Evolutionary conservation across 2,888 invertebrate genomes (phyloP).

Genomic region (Dryobota labecula): DNA sequence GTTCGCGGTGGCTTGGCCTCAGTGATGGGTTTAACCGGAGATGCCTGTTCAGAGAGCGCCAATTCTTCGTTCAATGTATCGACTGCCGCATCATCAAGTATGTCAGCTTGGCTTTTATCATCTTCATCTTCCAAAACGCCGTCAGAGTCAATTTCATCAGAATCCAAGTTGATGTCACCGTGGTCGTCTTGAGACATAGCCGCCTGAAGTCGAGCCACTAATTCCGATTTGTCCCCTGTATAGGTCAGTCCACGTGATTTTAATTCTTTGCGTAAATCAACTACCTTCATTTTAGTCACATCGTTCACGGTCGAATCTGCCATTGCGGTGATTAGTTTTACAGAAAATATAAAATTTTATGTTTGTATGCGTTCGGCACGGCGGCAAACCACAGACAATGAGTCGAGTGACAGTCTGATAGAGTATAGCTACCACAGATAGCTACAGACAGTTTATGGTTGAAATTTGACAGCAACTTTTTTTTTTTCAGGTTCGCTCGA

Average conservation of each 20-base stretch:
- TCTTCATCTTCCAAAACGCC: slow-evolving; percentile 90
- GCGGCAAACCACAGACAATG: slow-evolving; percentile 30
- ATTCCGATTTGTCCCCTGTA: slow-evolving; percentile 95
- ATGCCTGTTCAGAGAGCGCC: slow-evolving; percentile 77
- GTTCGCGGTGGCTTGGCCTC: slow-evolving; percentile 78
- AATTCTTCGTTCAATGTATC: slow-evolving; percentile 85
- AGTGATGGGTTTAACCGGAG: slow-evolving; percentile 68
- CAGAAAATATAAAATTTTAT: slow-evolving; percentile 24
- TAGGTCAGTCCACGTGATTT: slow-evolving; percentile 94
- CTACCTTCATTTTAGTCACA: slow-evolving; percentile 92
- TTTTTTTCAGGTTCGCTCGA: background rate
- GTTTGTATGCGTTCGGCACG: slow-evolving; percentile 16
- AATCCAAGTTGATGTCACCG: slow-evolving; percentile 83
- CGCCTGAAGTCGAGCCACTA: slow-evolving; percentile 93
- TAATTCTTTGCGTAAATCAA: slow-evolving; percentile 95
- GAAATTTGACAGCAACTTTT: background rate
- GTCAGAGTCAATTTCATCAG: slow-evolving; percentile 89
- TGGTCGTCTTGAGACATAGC: slow-evolving; percentile 88
- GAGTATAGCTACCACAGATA: too few relatives aligned
- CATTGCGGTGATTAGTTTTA: slow-evolving; percentile 62
- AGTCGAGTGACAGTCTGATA: background rate
- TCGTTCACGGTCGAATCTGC: slow-evolving; percentile 79
- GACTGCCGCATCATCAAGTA: slow-evolving; percentile 82
- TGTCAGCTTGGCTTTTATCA: slow-evolving; percentile 85
- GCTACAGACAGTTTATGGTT: background rate